A percentile compares a stretch with the other conserved stretches of the same genome.
phyloP scores from a whole-genome alignment of 1,140 invertebrate genomes.

The Neotoxoptera formosana region DNA sequence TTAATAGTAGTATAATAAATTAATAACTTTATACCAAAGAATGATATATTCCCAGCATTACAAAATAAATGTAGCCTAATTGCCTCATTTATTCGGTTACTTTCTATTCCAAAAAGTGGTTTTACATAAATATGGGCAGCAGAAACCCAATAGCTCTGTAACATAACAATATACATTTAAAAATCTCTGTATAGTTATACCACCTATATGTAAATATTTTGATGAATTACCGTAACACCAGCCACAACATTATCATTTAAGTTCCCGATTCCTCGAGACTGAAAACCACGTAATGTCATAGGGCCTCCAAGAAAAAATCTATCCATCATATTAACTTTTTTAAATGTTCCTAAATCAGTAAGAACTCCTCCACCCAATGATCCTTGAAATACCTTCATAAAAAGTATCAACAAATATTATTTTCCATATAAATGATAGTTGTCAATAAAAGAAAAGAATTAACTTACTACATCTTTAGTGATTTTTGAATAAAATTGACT shows the following conservation, averaged over 20 bases:
- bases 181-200: not conserved
- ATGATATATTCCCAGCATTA: conserved; percentile 80
- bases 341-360: conserved; percentile 69
- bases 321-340: conserved; percentile 72
- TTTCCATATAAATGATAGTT: not conserved
- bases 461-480: conserved; percentile 29
- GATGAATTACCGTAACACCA: conserved; percentile 69
- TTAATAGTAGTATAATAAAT: not conserved
- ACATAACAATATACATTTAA: not conserved
- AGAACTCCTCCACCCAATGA: conserved; percentile 76
- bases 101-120: conserved; percentile 78
- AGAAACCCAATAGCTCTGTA: conserved; percentile 74
- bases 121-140: conserved; percentile 85
- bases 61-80: conserved; percentile 80
- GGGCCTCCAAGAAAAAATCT: conserved; percentile 89
- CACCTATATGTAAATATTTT: not conserved
- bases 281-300: conserved; percentile 81
- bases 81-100: conserved; percentile 77
- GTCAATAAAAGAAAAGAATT: not conserved
- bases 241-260: conserved; percentile 74
- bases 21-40: conserved; percentile 63
- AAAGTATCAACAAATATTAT: not conserved
- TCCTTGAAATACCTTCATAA: conserved; percentile 68
- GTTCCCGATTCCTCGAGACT: conserved; percentile 81
- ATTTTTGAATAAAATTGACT: conserved; percentile 74